Conservation (phyloP, 2,797 vertebrate species). For the Dendrocincla tyrannina region DNA sequence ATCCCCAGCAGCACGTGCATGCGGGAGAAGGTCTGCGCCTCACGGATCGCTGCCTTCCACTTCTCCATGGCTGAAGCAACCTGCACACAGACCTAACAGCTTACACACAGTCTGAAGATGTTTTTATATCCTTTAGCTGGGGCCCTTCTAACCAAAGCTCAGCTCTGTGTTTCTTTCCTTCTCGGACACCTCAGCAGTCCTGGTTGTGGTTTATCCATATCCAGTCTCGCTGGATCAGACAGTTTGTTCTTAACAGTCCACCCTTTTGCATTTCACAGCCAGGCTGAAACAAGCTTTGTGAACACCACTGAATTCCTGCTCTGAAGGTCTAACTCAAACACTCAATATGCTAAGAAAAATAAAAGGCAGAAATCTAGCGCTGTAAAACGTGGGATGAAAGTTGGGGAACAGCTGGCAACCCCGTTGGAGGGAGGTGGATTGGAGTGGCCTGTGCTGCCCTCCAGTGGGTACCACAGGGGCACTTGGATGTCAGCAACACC, state of each 20-base stretch:
- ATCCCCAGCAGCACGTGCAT: constrained; percentile 97
- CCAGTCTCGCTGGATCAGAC: background rate
- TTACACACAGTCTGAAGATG: constrained; percentile 3
- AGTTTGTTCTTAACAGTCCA: background rate
- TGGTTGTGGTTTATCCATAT: background rate
- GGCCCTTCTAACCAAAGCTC: background rate
- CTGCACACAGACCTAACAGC: constrained; percentile 72
- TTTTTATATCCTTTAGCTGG: background rate
- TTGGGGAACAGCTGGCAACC: background rate
- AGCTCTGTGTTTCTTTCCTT: background rate
- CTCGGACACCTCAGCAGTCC: background rate
- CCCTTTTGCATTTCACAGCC: background rate
- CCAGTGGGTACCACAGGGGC: constrained; percentile 40
- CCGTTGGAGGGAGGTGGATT: background rate
- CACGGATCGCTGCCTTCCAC: constrained; percentile 91
- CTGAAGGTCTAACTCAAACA: constrained; percentile 46
- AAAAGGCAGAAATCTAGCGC: constrained; percentile 11
- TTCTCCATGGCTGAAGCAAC: constrained; percentile 95
- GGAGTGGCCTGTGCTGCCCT: constrained; percentile 56
- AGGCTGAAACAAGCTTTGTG: background rate
- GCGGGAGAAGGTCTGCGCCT: constrained; percentile 96
- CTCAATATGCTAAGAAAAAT: constrained; percentile 28
- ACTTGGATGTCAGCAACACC: background rate
- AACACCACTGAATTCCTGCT: constrained; percentile 7
- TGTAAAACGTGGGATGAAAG: background rate